Evolutionary conservation across 1,140 invertebrate genomes (phyloP).

Genomic region (Eulimnadia texana): DNA sequence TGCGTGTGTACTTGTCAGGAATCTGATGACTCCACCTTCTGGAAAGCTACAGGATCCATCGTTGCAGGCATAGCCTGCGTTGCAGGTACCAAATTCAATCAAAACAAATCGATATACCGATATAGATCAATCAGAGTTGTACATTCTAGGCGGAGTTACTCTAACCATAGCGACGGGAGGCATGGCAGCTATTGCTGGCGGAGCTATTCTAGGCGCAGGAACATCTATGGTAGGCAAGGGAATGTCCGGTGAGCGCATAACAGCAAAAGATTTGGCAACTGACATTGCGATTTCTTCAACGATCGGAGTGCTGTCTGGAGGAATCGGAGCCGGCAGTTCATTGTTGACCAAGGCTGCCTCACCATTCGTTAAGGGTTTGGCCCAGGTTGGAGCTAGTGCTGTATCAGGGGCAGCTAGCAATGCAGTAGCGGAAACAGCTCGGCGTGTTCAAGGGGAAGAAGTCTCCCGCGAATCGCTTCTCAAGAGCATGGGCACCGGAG

Average conservation of each 20-base stretch:
- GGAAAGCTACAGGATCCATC: background rate
- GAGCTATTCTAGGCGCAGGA: conserved; percentile 1
- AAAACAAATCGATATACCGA: too few relatives aligned
- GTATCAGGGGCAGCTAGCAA: background rate
- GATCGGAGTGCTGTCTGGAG: background rate
- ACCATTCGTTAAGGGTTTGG: background rate
- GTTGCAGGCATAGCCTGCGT: background rate
- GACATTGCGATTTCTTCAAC: background rate
- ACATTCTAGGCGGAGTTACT: background rate
- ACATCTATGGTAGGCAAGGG: background rate
- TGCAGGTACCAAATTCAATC: conserved; percentile 6
- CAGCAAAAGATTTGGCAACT: background rate
- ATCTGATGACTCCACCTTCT: background rate
- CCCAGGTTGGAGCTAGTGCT: background rate
- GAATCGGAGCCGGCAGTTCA: conserved; percentile 4
- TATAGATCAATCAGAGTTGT: too few relatives aligned
- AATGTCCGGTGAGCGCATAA: background rate
- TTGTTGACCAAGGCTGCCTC: background rate
- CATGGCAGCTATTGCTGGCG: background rate
- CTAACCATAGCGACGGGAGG: background rate
- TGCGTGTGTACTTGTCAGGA: conserved; percentile 1
- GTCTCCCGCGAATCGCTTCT: background rate
- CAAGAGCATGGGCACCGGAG: background rate
- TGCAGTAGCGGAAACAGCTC: background rate
- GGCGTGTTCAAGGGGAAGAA: background rate